These are phyloP conservation scores for Leucoptera coffeella DNA, from an alignment of 2,888 invertebrate species.

Conservation along the genomic window DNA sequence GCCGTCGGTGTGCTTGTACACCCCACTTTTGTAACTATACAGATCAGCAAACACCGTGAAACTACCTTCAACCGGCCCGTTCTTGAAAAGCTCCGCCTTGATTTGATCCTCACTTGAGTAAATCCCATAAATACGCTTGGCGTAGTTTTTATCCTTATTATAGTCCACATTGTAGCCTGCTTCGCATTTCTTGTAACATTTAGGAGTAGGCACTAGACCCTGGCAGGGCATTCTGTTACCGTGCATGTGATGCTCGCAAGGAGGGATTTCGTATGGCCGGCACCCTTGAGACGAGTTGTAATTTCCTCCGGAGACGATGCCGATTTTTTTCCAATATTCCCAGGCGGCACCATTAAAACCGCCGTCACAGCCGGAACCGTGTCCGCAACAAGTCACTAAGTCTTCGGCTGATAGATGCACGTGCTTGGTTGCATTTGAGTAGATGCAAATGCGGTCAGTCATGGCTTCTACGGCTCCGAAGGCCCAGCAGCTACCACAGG, in stretches of 20 bases:
- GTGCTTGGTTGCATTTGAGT: constrained; percentile 63
- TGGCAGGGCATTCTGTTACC: constrained; percentile 69
- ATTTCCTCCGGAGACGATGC: constrained; percentile 83
- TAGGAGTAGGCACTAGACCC: constrained; percentile 67
- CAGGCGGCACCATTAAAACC: constrained; percentile 78
- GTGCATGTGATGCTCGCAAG: constrained; percentile 87
- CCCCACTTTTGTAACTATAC: constrained; percentile 75
- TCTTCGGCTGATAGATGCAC: constrained; percentile 82
- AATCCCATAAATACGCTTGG: constrained; percentile 60
- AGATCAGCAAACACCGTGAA: constrained; percentile 86
- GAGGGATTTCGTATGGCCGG: constrained; percentile 75
- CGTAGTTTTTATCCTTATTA: constrained; percentile 68
- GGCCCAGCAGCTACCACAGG: constrained; percentile 93
- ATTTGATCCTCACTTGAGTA: constrained; percentile 60
- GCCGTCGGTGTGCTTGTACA: constrained; percentile 63
- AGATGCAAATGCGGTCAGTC: constrained; percentile 84
- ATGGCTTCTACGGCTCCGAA: constrained; percentile 89
- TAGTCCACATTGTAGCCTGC: constrained; percentile 62
- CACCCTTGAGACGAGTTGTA: constrained; percentile 77
- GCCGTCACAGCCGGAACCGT: constrained; percentile 79
- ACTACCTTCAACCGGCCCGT: constrained; percentile 86
- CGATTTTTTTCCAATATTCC: constrained; percentile 78
- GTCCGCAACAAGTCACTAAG: constrained; percentile 75
- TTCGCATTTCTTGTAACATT: constrained; percentile 66
- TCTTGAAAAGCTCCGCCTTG: constrained; percentile 72